Evolutionary conservation across 2,113 vertebrate species (phyloP).

Genomic region (Cryptotis parvus): DNA sequence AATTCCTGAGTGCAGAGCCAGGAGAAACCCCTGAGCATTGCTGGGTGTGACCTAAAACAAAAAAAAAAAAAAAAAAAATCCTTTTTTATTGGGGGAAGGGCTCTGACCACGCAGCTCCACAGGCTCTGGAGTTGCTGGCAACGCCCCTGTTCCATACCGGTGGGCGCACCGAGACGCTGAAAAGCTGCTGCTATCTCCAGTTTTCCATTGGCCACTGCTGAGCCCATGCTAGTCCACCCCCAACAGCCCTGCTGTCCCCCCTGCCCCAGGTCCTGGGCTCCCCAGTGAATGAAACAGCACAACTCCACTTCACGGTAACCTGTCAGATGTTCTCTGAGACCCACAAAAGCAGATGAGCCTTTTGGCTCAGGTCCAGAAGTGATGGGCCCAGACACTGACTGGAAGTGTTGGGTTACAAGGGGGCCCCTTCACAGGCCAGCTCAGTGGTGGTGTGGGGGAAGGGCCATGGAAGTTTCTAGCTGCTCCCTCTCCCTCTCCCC

Average conservation of each 20-base stretch:
- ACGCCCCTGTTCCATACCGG: background rate
- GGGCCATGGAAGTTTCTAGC: background rate
- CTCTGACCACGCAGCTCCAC: no score
- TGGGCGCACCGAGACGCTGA: background rate
- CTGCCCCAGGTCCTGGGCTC: background rate
- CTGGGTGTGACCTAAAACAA: no score
- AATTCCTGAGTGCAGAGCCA: no score
- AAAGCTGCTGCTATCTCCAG: background rate
- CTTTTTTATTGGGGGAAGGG: no score
- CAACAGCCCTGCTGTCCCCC: background rate
- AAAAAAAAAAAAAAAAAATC: no score
- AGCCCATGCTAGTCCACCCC: background rate
- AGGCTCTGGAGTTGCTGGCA: background rate
- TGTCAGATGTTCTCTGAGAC: background rate
- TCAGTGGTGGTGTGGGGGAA: background rate
- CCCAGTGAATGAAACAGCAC: no score
- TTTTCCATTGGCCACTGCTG: background rate
- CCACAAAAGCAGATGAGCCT: background rate
- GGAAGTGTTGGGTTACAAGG: background rate
- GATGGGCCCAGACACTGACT: background rate
- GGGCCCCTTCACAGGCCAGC: no score
- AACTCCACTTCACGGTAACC: background rate
- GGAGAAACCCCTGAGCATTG: no score
- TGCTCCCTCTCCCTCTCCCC: background rate
- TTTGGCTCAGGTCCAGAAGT: background rate